Evolutionary conservation across 2,113 vertebrate genomes (phyloP), one percentile per base, ranked within the genome.

Genomic region (Ophthalmotilapia sp.): DNA sequence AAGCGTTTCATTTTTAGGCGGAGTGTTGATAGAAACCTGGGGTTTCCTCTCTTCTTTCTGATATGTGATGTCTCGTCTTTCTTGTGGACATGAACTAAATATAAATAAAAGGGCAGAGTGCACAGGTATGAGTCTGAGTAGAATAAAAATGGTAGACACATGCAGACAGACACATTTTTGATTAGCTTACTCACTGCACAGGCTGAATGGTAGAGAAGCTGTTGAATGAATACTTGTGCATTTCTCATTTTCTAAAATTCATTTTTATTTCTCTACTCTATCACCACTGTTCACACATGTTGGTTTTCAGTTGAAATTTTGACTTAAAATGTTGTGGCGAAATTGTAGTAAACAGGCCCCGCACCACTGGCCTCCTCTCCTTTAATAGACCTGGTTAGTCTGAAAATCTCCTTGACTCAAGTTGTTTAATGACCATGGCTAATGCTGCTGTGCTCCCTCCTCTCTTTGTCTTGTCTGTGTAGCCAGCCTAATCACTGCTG

Each of bases 391-490:
- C 94, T 95, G 45, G 90, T 96, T 95, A 94, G 88, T 89, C 94
- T 96, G 97, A 97, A 96, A 96, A 93, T 93, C 92, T 96, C 91
- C 95, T 92, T 91, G 94, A 96, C 92, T 97, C 95, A 97, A 95
- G 95, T 96, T 96, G 96, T 94, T 97, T 98, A 98, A 97, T 97
- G 97, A 97, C 97, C 96, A 96, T 96, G 96, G 97, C 96, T 97
- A 98, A 98, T 97, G 96, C 96, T 73, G 90, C 95, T 93, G 31
- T 93, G 97, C 96, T 96, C 96, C 96, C 95, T 96, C 96, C 96
- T 97, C 96, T 96, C 97, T 97, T 97, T 97, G 97, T 98, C 97
- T 97, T 95, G 96, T 97, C 96, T 96, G 96, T 95, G 93, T 96
- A 94, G 95, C 91, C 95, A 94, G 94, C 94, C 97, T 98, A 98